Evolutionary conservation across 2,888 invertebrate species (phyloP).

Genomic region (Parochlus steinenii): DNA sequence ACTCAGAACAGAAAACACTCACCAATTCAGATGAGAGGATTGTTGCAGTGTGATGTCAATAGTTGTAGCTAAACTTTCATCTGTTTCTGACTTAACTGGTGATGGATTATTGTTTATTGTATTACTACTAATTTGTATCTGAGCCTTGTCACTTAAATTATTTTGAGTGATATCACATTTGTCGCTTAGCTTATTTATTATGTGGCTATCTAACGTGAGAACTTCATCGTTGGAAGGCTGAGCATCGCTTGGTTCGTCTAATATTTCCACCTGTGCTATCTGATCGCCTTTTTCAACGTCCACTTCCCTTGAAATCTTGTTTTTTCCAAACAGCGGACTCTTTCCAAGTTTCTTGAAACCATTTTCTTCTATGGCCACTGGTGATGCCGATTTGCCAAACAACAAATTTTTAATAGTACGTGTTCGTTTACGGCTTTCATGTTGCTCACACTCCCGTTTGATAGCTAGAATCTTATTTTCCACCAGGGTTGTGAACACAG

Average conservation of each 20-base stretch:
- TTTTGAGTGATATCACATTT: slow-evolving; percentile 9
- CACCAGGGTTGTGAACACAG: slow-evolving; percentile 27
- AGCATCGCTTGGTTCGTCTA: background rate
- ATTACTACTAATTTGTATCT: background rate
- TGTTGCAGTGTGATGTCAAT: slow-evolving; percentile 8
- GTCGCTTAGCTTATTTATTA: slow-evolving; percentile 6
- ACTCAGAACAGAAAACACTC: too few species aligned
- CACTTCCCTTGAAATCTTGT: too few species aligned
- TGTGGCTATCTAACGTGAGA: slow-evolving; percentile 7
- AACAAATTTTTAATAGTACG: slow-evolving; percentile 16
- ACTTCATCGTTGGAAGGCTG: background rate
- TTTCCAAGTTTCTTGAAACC: too few species aligned
- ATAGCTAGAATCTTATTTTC: slow-evolving; percentile 30
- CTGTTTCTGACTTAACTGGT: background rate
- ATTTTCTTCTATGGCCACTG: background rate
- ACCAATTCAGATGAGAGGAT: too few species aligned
- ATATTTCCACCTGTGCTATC: background rate
- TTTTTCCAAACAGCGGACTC: too few species aligned
- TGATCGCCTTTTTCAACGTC: slow-evolving; percentile 6
- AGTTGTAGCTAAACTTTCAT: slow-evolving; percentile 10
- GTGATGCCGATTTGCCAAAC: slow-evolving; percentile 1
- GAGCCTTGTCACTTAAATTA: background rate
- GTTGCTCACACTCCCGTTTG: slow-evolving; percentile 29
- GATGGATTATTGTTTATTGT: slow-evolving; percentile 1
- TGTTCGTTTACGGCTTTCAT: slow-evolving; percentile 23